Percentiles rank a stretch among this genome's conserved stretches.
phyloP scores from a whole-genome alignment of 2,797 vertebrate genomes.

The Amazona finschi region DNA sequence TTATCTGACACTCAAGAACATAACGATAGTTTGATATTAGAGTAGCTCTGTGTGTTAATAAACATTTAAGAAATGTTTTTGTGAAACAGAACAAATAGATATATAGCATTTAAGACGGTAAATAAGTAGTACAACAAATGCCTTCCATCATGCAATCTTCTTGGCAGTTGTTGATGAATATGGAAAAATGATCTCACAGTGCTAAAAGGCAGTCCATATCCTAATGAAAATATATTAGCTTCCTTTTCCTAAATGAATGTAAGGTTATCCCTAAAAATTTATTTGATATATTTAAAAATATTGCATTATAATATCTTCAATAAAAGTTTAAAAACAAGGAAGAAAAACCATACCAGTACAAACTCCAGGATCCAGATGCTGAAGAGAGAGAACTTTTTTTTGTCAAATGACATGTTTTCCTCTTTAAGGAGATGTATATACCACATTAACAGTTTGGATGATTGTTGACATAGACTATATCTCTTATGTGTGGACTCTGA shows the following conservation, averaged over 20 bases:
- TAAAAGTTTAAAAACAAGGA: not conserved
- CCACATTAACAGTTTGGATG: not conserved
- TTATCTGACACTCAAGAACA: not conserved
- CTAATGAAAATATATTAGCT: not conserved
- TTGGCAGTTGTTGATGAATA: not conserved
- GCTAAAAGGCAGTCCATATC: not conserved
- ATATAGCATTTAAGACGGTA: not conserved
- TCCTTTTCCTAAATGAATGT: not conserved
- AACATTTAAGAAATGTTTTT: not conserved
- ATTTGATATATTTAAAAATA: not conserved
- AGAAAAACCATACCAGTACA: rapidly evolving
- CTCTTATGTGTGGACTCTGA: not conserved
- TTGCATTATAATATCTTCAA: not conserved
- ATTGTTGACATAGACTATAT: rapidly evolving
- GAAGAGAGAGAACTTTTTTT: not conserved
- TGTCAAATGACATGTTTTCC: not conserved
- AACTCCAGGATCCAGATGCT: not conserved
- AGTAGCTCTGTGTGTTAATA: not conserved
- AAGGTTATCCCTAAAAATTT: not conserved
- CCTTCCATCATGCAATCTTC: not conserved
- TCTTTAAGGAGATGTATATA: not conserved
- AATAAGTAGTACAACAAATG: not conserved
- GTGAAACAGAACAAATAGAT: not conserved
- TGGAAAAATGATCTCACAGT: not conserved
- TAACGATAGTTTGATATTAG: not conserved